A percentile compares a stretch with the other conserved stretches of the same genome.
Conservation (phyloP, 2,113 vertebrate species). For the Pica pica region DNA sequence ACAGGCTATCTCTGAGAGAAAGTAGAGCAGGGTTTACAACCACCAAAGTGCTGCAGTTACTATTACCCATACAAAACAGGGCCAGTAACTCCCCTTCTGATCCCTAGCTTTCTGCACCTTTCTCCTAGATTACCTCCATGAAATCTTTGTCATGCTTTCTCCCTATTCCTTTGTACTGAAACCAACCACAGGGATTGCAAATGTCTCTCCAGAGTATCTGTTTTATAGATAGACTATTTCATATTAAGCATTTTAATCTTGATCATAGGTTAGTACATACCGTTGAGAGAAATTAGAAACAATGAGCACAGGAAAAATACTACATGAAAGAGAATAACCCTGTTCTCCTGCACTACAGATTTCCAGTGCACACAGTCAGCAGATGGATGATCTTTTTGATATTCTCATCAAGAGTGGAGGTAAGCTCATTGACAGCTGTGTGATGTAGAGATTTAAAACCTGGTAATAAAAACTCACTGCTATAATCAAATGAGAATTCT, state of each 20-base stretch:
- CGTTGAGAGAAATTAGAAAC: neutral
- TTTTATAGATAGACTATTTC: neutral
- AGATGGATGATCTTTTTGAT: slow-evolving; percentile 98
- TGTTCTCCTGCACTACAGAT: slow-evolving; percentile 67
- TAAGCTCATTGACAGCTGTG: slow-evolving; percentile 51
- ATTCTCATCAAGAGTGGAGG: slow-evolving; percentile 98
- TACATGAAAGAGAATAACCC: neutral
- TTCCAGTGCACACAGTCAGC: slow-evolving; percentile 89
- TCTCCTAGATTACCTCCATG: neutral
- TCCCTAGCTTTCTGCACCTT: neutral
- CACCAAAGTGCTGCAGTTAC: neutral
- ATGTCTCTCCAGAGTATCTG: neutral
- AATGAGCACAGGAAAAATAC: neutral
- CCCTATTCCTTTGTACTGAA: neutral
- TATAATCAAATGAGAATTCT: neutral
- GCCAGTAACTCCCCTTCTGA: neutral
- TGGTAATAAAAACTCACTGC: neutral
- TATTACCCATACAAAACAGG: neutral
- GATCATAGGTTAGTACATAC: neutral
- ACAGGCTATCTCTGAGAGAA: neutral
- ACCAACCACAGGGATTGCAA: neutral
- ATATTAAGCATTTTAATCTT: neutral
- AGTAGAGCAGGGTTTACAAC: neutral
- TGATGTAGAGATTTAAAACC: neutral
- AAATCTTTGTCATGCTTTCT: neutral